Evolutionary conservation across 2,113 vertebrate genomes (phyloP).

Genomic region (Epinephelus lanceolatus): DNA sequence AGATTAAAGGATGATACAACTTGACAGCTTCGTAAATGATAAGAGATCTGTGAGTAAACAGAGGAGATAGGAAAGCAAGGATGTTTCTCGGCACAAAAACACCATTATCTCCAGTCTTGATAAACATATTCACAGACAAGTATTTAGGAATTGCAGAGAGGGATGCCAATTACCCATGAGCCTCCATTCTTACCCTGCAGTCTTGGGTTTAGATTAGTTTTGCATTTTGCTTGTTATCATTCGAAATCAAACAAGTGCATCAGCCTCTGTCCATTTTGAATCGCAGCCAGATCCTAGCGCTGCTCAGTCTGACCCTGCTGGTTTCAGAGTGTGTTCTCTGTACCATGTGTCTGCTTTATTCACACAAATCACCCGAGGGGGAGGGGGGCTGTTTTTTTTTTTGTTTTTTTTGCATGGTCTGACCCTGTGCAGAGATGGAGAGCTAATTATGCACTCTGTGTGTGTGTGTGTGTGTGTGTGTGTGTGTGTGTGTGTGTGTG

Average conservation of each 20-base stretch:
- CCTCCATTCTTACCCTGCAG: slow-evolving; percentile 27
- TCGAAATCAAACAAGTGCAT: slow-evolving; percentile 58
- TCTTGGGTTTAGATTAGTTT: slow-evolving; percentile 45
- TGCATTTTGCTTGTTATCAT: slow-evolving; percentile 58
- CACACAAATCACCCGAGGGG: slow-evolving; percentile 38
- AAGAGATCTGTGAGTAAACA: slow-evolving; percentile 6
- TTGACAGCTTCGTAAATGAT: slow-evolving; percentile 7
- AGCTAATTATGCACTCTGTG: slow-evolving; percentile 58
- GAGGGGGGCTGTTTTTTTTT: neutral
- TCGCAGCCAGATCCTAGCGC: slow-evolving; percentile 34
- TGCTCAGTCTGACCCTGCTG: slow-evolving; percentile 51
- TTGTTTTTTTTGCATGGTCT: slow-evolving; percentile 21
- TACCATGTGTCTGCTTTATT: slow-evolving; percentile 45
- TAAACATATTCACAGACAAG: slow-evolving; percentile 45
- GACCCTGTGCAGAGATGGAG: slow-evolving; percentile 55
- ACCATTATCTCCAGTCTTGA: slow-evolving; percentile 6
- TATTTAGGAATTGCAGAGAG: slow-evolving; percentile 22
- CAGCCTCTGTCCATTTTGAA: slow-evolving; percentile 51
- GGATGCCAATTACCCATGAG: slow-evolving; percentile 55
- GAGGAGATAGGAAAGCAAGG: slow-evolving; percentile 11
- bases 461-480: slow-evolving; percentile 7
- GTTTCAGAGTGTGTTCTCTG: slow-evolving; percentile 21
- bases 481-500: neutral
- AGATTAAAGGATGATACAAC: slow-evolving; percentile 7
- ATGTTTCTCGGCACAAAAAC: neutral